Conservation (phyloP, 2,113 vertebrate species). For the Dicaeum eximium region DNA sequence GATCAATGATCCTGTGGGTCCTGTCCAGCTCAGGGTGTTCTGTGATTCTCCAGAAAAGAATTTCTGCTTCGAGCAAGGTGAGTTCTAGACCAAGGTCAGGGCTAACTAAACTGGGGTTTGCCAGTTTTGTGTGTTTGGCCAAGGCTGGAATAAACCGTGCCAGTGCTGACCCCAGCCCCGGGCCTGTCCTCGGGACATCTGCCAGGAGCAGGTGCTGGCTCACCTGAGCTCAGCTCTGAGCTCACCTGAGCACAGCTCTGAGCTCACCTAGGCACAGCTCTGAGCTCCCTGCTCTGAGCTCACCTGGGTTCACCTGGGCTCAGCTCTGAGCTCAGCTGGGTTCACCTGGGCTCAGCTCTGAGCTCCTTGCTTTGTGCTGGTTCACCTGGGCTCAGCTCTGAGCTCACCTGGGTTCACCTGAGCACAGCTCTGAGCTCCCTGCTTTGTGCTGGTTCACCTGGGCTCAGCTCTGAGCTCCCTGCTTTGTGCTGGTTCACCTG, state of each 20-base stretch:
- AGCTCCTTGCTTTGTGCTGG: too few relatives aligned
- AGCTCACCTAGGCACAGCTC: too few relatives aligned
- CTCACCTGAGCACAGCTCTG: too few relatives aligned
- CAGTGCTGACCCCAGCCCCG: too few relatives aligned
- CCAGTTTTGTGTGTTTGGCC: not conserved
- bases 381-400: accelerated
- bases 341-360: accelerated
- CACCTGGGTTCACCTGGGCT: too few relatives aligned
- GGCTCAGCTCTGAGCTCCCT: not conserved
- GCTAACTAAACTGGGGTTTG: too few relatives aligned
- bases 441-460: too few relatives aligned
- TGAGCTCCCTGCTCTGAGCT: too few relatives aligned
- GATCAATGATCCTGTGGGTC: accelerated
- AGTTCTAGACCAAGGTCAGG: not conserved
- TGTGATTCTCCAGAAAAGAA: not conserved
- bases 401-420: too few relatives aligned
- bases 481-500: too few relatives aligned
- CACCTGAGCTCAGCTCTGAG: accelerated
- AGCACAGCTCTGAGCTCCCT: too few relatives aligned
- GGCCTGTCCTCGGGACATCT: accelerated
- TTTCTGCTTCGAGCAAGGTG: accelerated
- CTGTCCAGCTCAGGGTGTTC: not conserved
- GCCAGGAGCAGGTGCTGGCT: accelerated
- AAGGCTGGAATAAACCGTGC: not conserved
- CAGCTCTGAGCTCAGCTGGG: accelerated